Evolutionary conservation across 2,113 vertebrate species (phyloP).

Genomic region (Lampris incognitus): DNA sequence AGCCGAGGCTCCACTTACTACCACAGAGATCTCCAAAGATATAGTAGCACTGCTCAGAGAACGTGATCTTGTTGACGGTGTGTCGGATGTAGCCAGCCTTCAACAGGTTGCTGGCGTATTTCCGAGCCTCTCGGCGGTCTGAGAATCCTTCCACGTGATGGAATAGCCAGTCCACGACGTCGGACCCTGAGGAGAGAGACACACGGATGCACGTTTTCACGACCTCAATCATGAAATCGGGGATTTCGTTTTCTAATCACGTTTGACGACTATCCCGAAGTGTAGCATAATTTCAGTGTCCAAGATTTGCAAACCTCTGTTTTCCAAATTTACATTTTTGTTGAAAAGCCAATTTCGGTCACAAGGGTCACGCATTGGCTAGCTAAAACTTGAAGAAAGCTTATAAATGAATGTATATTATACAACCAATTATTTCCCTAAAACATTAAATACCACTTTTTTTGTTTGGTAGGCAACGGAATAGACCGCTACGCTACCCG

Average conservation of each 20-base stretch:
- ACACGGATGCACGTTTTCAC: background rate
- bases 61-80: conserved; percentile 99
- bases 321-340: too few species aligned
- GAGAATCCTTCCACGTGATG: conserved; percentile 97
- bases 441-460: too few species aligned
- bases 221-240: background rate
- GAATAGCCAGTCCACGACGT: conserved; percentile 99
- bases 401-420: too few species aligned
- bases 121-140: conserved; percentile 95
- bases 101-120: conserved; percentile 97
- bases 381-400: too few species aligned
- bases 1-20: conserved; percentile 67
- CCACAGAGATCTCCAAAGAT: conserved; percentile 86
- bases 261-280: background rate
- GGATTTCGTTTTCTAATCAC: background rate
- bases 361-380: too few species aligned
- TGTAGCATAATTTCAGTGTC: too few species aligned
- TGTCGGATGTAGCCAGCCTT: conserved; percentile 98
- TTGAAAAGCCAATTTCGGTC: too few species aligned
- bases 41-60: conserved; percentile 99
- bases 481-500: too few species aligned
- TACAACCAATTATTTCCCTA: too few species aligned
- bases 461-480: too few species aligned
- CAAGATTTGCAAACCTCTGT: too few species aligned
- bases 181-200: conserved; percentile 85